Conservation (phyloP, 37 sponge, comb jelly and placozoan genomes). For the Mnemiopsis leidyi region DNA sequence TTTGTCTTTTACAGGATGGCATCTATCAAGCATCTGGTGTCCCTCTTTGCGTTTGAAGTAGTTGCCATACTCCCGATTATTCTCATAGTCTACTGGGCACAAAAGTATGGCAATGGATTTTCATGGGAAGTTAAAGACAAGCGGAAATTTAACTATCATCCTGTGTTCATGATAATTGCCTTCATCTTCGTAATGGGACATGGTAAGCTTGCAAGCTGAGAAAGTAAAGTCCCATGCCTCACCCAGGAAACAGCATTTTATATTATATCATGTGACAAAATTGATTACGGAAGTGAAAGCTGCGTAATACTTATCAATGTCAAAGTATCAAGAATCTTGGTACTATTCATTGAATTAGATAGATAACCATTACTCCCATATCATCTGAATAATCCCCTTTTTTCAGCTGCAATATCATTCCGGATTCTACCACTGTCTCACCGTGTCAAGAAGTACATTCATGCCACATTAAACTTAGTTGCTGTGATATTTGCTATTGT, state of each 20-base stretch:
- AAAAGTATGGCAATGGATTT: neutral
- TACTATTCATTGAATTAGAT: too few species aligned
- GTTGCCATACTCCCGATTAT: neutral
- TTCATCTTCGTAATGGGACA: slow-evolving; percentile 27
- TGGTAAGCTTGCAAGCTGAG: too few species aligned
- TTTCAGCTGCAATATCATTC: slow-evolving; percentile 12
- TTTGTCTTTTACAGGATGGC: neutral
- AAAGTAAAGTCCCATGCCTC: too few species aligned
- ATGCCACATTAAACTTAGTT: neutral
- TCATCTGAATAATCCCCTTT: too few species aligned
- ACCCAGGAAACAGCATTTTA: too few species aligned
- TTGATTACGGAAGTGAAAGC: too few species aligned
- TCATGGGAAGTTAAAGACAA: neutral
- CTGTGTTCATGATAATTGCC: slow-evolving; percentile 31
- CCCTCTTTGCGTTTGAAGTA: neutral
- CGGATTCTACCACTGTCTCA: slow-evolving; percentile 25
- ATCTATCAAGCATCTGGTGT: slow-evolving; percentile 11
- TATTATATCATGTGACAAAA: too few species aligned
- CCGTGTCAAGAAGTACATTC: slow-evolving; percentile 11
- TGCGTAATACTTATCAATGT: too few species aligned
- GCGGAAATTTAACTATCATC: slow-evolving; percentile 15
- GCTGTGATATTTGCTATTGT: slow-evolving; percentile 30
- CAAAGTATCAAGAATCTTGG: too few species aligned
- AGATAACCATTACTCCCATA: too few species aligned
- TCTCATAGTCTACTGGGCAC: slow-evolving; percentile 19